Evolutionary conservation across 1,140 invertebrate species (phyloP), one percentile per base, ranked within the genome.

Genomic region (Bicyclus anynana): DNA sequence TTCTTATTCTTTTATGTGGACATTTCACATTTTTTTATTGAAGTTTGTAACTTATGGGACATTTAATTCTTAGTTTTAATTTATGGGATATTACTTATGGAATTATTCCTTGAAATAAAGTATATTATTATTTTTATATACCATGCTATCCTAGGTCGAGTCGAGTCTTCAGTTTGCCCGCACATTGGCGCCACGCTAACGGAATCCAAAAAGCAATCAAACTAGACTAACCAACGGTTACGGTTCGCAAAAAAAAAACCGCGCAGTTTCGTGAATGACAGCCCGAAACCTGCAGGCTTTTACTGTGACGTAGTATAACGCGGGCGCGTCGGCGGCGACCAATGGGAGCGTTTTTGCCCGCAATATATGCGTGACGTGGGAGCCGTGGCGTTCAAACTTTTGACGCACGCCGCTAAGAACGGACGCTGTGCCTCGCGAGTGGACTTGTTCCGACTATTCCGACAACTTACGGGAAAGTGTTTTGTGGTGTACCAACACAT

Each of bases 311-410:
- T 57, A 61, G 50, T 67, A 65, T 65, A 61, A 65, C 60, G 77
- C 79, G 71, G 76, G 76, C 76, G 68, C 74, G 78, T 51, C 74
- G 61, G 26, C 37, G 14, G 49, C 68, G 50, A 42, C 79, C 79
- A 79, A 82, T 82, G 26, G 60, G 53, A 48, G 64, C 65, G 61
- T 33, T 63, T 66, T 51, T 62, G 53, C 53, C 48, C 52, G 53
- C 62, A 69, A 33, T 82, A 80, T 78, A 82, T 71, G 72, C 75
- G 63, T 67, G 62, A 68, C 65, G 56, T 48, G 54, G 40, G 59
- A 72, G 61, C 74, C 65, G 54, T 55, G 56, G 59, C 58, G 54
- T 67, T 69, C 80, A 83, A 83, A 79, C 64, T 69, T 62, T 59
- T 46, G 63, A 65, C 65, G 70, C 62, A 69, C 66, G 74, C 53